Conservation (phyloP, 2,888 invertebrate species). For the Spodoptera exigua region DNA sequence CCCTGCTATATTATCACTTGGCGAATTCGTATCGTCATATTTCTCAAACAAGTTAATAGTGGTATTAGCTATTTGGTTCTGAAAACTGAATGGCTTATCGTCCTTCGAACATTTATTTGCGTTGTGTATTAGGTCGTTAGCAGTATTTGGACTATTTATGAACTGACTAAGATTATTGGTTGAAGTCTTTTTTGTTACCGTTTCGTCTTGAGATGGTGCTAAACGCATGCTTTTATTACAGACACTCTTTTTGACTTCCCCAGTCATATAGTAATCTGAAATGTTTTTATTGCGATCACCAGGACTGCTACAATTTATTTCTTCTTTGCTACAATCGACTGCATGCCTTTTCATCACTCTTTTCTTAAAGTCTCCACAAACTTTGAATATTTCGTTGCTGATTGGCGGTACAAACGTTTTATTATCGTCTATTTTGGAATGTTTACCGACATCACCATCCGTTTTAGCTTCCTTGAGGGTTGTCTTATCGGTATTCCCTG, state of each 20-base stretch:
- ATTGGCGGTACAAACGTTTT: conserved; percentile 14
- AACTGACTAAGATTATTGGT: neutral
- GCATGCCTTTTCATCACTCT: neutral
- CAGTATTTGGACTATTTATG: conserved; percentile 1
- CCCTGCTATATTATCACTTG: conserved; percentile 4
- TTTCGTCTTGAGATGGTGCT: conserved; percentile 15
- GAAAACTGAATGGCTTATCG: conserved; percentile 13
- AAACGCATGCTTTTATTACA: conserved; percentile 1
- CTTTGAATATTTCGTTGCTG: conserved; percentile 34
- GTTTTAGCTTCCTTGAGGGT: conserved; percentile 16
- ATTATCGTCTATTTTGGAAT: conserved; percentile 1
- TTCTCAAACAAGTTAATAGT: conserved; percentile 42
- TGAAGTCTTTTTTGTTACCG: neutral
- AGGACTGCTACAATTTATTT: conserved; percentile 8
- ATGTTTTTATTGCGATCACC: conserved; percentile 18
- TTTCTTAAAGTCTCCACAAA: conserved; percentile 52
- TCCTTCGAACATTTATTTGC: conserved; percentile 6
- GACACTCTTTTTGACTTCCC: conserved; percentile 2
- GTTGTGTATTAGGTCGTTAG: conserved; percentile 5
- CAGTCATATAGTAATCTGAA: conserved; percentile 16
- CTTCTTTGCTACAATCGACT: conserved; percentile 18
- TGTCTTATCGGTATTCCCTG: conserved; percentile 20
- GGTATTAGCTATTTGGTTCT: conserved; percentile 43
- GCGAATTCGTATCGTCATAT: conserved; percentile 34
- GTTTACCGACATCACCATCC: conserved; percentile 13